Evolutionary conservation across 2,797 vertebrate species (phyloP).

Genomic region (Eulemur mongoz): DNA sequence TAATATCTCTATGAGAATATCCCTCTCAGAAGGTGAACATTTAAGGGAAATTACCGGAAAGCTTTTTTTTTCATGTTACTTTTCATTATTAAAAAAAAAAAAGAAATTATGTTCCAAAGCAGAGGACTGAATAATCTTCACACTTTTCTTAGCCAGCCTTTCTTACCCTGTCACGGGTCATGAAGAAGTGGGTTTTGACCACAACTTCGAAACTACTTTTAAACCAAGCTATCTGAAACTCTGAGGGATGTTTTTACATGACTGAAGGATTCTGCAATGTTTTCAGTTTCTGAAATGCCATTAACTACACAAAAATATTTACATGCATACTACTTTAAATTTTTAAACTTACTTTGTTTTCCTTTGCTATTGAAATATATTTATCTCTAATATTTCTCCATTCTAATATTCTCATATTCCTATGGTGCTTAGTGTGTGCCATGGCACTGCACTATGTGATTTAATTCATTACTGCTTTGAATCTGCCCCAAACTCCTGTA

Average conservation of each 20-base stretch:
- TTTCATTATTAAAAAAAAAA: neutral
- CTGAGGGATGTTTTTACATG: neutral
- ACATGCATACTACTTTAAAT: neutral
- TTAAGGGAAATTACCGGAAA: neutral
- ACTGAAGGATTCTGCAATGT: neutral
- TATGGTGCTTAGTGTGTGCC: neutral
- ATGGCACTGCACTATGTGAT: neutral
- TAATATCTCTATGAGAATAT: neutral
- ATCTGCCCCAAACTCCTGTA: neutral
- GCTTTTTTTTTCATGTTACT: neutral
- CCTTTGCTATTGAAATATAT: neutral
- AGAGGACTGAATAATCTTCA: neutral
- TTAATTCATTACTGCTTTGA: neutral
- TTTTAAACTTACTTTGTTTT: neutral
- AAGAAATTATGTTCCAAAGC: neutral
- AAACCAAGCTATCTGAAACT: neutral
- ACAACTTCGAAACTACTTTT: neutral
- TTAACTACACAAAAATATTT: neutral
- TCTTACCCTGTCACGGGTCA: neutral
- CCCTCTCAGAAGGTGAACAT: neutral
- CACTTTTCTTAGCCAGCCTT: neutral
- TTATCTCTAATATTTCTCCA: neutral
- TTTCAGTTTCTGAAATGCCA: neutral
- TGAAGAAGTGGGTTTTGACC: neutral
- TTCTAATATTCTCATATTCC: neutral